Evolutionary conservation across 2,888 invertebrate species (phyloP).

Genomic region (Dusona sp.): DNA sequence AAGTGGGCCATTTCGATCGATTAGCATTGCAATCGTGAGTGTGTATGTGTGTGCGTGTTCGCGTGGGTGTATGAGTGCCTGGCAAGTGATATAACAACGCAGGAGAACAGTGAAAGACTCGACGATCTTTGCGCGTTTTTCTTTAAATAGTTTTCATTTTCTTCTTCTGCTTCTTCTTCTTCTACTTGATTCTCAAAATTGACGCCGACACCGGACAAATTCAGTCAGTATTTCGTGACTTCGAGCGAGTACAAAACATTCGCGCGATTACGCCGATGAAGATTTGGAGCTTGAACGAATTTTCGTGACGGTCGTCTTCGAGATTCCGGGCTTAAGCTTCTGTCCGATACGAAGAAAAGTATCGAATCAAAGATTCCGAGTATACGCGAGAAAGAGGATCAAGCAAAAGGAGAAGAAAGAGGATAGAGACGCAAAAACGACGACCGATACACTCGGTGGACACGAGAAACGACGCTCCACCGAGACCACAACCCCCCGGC

Average conservation of each 20-base stretch:
- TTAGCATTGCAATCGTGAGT: slow-evolving; percentile 30
- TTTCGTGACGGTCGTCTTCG: slow-evolving; percentile 16
- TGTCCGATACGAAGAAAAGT: slow-evolving; percentile 13
- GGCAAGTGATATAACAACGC: slow-evolving; percentile 37
- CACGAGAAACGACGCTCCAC: background rate
- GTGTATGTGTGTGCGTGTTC: slow-evolving; percentile 2
- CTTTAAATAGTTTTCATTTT: slow-evolving; percentile 11
- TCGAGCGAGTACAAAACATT: background rate
- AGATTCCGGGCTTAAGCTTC: background rate
- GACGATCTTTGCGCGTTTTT: slow-evolving; percentile 24
- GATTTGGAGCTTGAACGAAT: slow-evolving; percentile 1
- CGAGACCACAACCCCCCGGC: background rate
- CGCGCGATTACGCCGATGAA: slow-evolving; percentile 16
- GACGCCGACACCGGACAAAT: background rate
- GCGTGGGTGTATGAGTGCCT: slow-evolving; percentile 5
- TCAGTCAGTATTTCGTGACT: slow-evolving; percentile 2
- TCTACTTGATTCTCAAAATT: slow-evolving; percentile 2
- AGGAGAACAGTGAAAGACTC: slow-evolving; percentile 31
- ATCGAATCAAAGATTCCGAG: background rate
- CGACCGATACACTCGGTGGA: background rate
- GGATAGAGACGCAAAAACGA: background rate
- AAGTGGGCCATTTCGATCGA: slow-evolving; percentile 37
- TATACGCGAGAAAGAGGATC: slow-evolving; percentile 9
- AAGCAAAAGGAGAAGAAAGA: slow-evolving; percentile 21
- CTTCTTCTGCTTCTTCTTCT: background rate